phyloP scores from a whole-genome alignment of 2,113 vertebrate species.

The Electrona antarctica region DNA sequence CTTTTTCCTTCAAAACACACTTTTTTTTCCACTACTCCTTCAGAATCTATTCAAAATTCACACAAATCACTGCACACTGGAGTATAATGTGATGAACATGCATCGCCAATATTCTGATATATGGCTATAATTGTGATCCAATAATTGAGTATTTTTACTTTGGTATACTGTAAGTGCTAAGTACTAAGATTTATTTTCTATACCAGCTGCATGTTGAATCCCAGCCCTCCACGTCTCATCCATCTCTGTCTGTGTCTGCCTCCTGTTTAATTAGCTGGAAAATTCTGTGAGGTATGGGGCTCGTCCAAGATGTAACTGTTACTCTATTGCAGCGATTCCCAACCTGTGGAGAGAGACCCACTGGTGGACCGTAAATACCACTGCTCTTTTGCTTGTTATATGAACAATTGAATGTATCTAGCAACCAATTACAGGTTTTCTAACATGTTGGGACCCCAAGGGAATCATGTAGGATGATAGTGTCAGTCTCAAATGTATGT shows the following conservation, averaged over 20 bases:
- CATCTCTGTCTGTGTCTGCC: constrained; percentile 30
- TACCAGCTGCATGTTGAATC: constrained; percentile 37
- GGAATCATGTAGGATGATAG: neutral
- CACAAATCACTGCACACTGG: no score
- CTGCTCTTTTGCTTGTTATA: neutral
- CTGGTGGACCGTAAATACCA: no score
- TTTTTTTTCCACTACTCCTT: no score
- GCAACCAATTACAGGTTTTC: constrained; percentile 17
- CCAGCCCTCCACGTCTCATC: constrained; percentile 25
- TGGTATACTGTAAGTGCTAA: no score
- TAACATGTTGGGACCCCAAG: neutral
- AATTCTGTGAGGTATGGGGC: constrained; percentile 31
- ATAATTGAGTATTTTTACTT: no score
- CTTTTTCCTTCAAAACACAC: no score
- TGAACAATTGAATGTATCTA: constrained; percentile 30
- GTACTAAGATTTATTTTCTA: constrained; percentile 16
- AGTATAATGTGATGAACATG: no score
- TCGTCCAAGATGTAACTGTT: constrained; percentile 27
- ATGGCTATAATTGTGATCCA: no score
- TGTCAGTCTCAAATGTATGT: neutral
- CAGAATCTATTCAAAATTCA: no score
- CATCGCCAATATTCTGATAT: no score
- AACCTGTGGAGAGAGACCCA: no score
- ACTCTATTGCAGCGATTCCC: no score
- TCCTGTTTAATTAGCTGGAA: constrained; percentile 63